Base-by-base conservation (phyloP, 2,113 vertebrate species). In the Anhinga rufa region DNA sequence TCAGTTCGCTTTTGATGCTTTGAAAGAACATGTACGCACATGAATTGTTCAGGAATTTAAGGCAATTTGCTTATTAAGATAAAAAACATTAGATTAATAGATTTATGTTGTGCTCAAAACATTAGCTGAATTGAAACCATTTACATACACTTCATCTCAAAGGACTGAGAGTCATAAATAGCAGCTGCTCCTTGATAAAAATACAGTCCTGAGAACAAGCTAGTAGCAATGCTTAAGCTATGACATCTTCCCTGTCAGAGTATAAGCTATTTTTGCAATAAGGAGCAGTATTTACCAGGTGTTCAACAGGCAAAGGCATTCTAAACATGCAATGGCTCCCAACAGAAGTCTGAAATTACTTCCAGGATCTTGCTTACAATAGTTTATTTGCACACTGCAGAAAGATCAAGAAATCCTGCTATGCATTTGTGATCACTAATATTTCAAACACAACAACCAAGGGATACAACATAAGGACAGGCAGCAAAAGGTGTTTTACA, bases 281-380 rank as follows among this genome's bases (percentile, higher is more conserved):
- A 96, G 91, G 88, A 95, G 91, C 91, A 92, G 93, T 60, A 90
- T 89, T 92, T 69, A 97, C 92, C 95, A 96, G 92, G 92, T 97
- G 92, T 87, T 96, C 71, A 80, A 93, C 86, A 95, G 89, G 93
- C 89, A 96, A 82, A 95, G 84, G 81, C 94, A 94, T 96, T 95
- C 95, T 90, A 75, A 88, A 97, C 95, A 97, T 97, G 93, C 91
- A 97, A 48, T 14, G 82, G 96, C 95, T 95, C 85, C 93, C 96
- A 94, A 96, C 88, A 98, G 85, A 98, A 97, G 97, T 96, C 95
- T 92, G 97, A 97, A 97, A 97, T 87, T 97, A 89, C 94, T 96
- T 98, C 97, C 94, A 96, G 82, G 76, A 97, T 97, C 97, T 98
- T 98, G 97, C 97, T 98, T 96, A 95, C 97, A 98, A 98, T 52